Base-by-base conservation (phyloP, 2,888 invertebrate genomes). In the Clostera curtula region DNA sequence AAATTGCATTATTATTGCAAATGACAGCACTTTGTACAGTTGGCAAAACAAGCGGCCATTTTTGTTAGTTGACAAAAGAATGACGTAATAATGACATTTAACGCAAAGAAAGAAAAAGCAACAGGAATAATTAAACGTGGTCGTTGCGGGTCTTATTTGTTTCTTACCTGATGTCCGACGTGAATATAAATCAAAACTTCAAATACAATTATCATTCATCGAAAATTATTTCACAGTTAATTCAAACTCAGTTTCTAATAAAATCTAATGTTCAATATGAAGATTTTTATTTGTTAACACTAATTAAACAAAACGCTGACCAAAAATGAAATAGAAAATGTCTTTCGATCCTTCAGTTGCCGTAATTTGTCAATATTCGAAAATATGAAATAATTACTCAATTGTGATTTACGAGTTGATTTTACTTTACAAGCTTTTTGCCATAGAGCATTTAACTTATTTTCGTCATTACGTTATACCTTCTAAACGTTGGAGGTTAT, bases 21-120 rank as follows among this genome's bases (percentile, higher is more conserved):
- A 31, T 76, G 77, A 77, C 79, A 80, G 58, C 57, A 70, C 59
- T 63, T 55, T 77, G 84, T 71, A 75, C 70, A 76, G 84, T 83
- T 85, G 84, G 84, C 84, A 85, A 82, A 79, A 77, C 75, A 77
- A 71, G 54, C 59, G 54, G 49, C 55, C 54, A 56, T 63, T 42
- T 46, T 33, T 43, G 19, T 21, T 25, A 25, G 15, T 49, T 52
- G 40, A 41, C 40, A 38, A 24, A 27, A 12, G 27, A 21, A 28
- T 48, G 39, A 50, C 43, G 44, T 15, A 15, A 5, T n/a, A n/a
- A n/a, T n/a, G n/a, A n/a, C n/a, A n/a, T n/a, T n/a, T n/a, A n/a
- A n/a, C n/a, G n/a, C n/a, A n/a, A n/a, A n/a, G n/a, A n/a, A n/a
- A n/a, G n/a, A n/a, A n/a, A n/a, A n/a, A n/a, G n/a, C n/a, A n/a